Base-by-base conservation (phyloP, 2,797 vertebrate species). In the Oceanodroma leucorhoa region DNA sequence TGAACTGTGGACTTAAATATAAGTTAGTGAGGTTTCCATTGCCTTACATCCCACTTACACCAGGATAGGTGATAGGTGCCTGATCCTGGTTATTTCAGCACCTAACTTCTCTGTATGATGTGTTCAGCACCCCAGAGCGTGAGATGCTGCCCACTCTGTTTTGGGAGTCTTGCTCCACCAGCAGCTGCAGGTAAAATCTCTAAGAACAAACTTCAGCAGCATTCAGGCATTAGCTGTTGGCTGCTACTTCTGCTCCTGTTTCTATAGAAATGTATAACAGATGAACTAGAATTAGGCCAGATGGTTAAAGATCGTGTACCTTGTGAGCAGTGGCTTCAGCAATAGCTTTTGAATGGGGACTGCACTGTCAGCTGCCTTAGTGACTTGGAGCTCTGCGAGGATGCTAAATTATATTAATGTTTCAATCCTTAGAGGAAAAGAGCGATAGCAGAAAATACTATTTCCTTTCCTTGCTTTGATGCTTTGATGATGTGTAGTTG, bases 51-150 rank as follows among this genome's bases (percentile, higher is more conserved):
- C 34, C 67, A 15, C 57, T 85, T 62, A 65, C 21, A 54, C n/a
- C 11, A 45, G 53, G 21, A 23, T 1, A 62, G 62, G 34, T 24
- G 58, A 29, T 5, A 61, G 29, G 8, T 11, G 3, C 7, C 43
- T 50, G 64, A 53, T 45, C 9, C 5, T 6, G 14, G 10, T 69
- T 51, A 41, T n/a, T 53, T 75, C 20, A 38, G 18, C 26, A 32
- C n/a, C 32, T 60, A 46, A 5, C 58, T 70, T n/a, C 46, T 50
- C 36, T 24, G 18, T 53, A 11, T 15, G 41, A 40, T 11, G 40
- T 15, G 20, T 51, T 83, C 48, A 58, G 36, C 23, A 40, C 22
- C 1, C 1, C 10, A 41, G 21, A 38, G 24, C 0, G 0, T 14
- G 62, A 79, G 48, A 36, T 4, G 0, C 26, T 41, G 34, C 53